phyloP scores from a whole-genome alignment of 2,888 invertebrate species.

The Dendrolimus houi region DNA sequence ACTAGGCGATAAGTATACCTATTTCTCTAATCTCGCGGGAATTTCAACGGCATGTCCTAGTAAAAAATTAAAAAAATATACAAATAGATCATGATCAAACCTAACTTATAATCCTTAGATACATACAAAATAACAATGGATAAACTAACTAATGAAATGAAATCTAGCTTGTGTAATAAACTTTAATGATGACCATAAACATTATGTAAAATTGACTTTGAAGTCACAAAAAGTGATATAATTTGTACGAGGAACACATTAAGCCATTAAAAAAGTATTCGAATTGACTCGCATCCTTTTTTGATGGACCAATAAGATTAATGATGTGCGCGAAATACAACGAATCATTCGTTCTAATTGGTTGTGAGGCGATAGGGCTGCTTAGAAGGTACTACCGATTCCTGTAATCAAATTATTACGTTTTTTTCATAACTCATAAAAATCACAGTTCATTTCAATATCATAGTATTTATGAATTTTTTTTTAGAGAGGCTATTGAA shows the following conservation, averaged over 20 bases:
- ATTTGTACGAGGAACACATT: background rate
- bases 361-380: conserved; percentile 13
- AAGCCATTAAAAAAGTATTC: background rate
- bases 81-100: no score
- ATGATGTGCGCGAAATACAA: conserved; percentile 35
- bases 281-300: conserved; percentile 22
- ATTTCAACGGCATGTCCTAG: no score
- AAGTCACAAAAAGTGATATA: background rate
- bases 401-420: background rate
- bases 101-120: no score
- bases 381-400: conserved; percentile 10
- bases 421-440: no score
- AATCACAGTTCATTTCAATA: no score
- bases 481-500: no score
- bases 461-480: no score
- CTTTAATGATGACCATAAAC: background rate
- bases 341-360: conserved; percentile 60
- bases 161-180: background rate
- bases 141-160: background rate
- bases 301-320: conserved; percentile 31
- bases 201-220: background rate
- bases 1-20: no score
- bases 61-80: no score
- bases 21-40: no score
- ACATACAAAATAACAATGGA: no score